Percentiles rank a stretch among this genome's conserved stretches.
Conservation (phyloP, 2,888 invertebrate species). For the Pammene fasciana region DNA sequence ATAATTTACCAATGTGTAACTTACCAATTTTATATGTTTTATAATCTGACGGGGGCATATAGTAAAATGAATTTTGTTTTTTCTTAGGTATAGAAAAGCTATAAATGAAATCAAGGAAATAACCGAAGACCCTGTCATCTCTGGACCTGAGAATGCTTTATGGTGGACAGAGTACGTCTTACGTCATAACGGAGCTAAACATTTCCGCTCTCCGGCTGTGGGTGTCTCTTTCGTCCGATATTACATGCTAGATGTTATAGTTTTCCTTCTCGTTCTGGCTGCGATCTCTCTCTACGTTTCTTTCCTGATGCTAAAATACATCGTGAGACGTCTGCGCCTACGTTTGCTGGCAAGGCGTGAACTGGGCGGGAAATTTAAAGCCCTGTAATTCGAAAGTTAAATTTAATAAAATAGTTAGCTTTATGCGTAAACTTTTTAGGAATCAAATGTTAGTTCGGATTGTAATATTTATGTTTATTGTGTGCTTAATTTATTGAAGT, state of each 20-base stretch:
- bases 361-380: conserved; percentile 67
- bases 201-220: conserved; percentile 71
- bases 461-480: not conserved
- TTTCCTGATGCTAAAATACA: conserved; percentile 51
- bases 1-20: no score
- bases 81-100: conserved; percentile 67
- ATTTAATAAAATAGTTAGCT: not conserved
- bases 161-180: conserved; percentile 83
- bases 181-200: conserved; percentile 70
- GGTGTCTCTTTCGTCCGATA: conserved; percentile 67
- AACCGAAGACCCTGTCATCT: conserved; percentile 62
- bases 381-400: conserved; percentile 53
- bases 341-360: conserved; percentile 51
- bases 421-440: not conserved
- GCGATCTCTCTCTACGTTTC: conserved; percentile 49
- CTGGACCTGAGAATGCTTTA: conserved; percentile 75
- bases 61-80: not conserved
- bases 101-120: conserved; percentile 58
- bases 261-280: conserved; percentile 49
- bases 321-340: conserved; percentile 53
- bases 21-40: no score
- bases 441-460: not conserved
- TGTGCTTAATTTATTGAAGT: not conserved
- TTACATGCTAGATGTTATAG: conserved; percentile 66
- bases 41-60: no score